These are phyloP conservation scores for Drosophila paulistorum DNA, from an alignment of 1,140 invertebrate species.

Conservation along the genomic window DNA sequence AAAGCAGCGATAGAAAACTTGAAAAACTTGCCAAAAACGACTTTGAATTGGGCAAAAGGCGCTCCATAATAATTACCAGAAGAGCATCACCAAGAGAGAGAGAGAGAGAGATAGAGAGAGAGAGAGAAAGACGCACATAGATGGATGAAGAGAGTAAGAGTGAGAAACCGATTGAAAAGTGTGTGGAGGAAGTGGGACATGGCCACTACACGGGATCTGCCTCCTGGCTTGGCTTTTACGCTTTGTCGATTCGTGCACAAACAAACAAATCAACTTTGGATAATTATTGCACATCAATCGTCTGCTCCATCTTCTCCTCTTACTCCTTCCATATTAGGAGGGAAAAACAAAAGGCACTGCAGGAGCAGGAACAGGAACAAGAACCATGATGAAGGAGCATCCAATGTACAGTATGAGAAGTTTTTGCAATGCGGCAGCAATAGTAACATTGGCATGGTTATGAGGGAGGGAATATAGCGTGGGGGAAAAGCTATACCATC, in stretches of 20 bases:
- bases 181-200: conserved; percentile 6
- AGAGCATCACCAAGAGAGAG: conserved; percentile 23
- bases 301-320: conserved; percentile 25
- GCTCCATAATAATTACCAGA: conserved; percentile 64
- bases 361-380: conserved; percentile 3
- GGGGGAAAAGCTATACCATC: neutral
- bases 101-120: neutral
- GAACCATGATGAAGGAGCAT: conserved; percentile 28
- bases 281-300: conserved; percentile 82
- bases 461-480: neutral
- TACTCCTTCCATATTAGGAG: conserved; percentile 2
- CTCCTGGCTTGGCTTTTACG: conserved; percentile 70
- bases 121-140: neutral
- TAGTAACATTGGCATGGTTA: neutral
- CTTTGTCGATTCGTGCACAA: conserved; percentile 71
- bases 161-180: conserved; percentile 20
- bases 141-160: neutral
- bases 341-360: conserved; percentile 44
- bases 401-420: conserved; percentile 52
- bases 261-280: conserved; percentile 82
- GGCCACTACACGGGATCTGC: conserved; percentile 25
- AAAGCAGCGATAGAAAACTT: conserved; percentile 50
- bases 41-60: conserved; percentile 40
- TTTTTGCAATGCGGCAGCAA: conserved; percentile 56
- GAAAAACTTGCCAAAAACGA: conserved; percentile 65